phyloP scores from a whole-genome alignment of 1,140 invertebrate species.

The Drosophila tsacasi region DNA sequence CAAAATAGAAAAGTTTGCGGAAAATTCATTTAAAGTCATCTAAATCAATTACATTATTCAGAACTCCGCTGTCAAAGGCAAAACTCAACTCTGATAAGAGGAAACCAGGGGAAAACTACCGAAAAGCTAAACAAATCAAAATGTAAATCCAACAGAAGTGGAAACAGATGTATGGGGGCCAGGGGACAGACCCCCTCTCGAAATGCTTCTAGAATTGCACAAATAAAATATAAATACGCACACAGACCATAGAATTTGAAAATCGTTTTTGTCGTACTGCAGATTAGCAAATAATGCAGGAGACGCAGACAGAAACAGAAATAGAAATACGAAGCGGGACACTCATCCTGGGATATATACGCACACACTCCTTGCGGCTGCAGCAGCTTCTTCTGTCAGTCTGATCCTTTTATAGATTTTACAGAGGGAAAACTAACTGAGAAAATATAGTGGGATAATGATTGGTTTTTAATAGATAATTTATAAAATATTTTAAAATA shows the following conservation, averaged over 20 bases:
- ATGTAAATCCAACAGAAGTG: constrained; percentile 39
- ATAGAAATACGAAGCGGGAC: constrained; percentile 18
- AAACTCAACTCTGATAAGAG: constrained; percentile 3
- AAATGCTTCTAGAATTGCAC: constrained; percentile 50
- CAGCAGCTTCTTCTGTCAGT: background rate
- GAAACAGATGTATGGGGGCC: background rate
- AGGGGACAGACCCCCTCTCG: background rate
- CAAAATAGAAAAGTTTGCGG: constrained; percentile 33
- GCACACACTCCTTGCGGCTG: constrained; percentile 23
- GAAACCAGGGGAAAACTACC: constrained; percentile 16
- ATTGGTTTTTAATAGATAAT: background rate
- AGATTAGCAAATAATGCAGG: constrained; percentile 60
- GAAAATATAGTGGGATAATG: background rate
- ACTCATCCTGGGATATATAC: constrained; percentile 12
- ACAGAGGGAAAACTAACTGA: background rate
- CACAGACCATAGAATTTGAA: constrained; percentile 51
- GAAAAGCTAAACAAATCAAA: constrained; percentile 50
- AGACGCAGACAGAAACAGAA: constrained; percentile 43
- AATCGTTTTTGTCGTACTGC: constrained; percentile 50
- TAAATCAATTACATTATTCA: constrained; percentile 65
- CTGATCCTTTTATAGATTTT: constrained; percentile 7
- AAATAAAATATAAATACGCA: constrained; percentile 62
- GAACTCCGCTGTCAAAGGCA: constrained; percentile 34
- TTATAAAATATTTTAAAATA: background rate
- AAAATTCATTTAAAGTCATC: constrained; percentile 56